A percentile compares a stretch with the other conserved stretches of the same genome.
Evolutionary conservation across 2,797 vertebrate genomes (phyloP).

Genomic region (Clarias fuscus): DNA sequence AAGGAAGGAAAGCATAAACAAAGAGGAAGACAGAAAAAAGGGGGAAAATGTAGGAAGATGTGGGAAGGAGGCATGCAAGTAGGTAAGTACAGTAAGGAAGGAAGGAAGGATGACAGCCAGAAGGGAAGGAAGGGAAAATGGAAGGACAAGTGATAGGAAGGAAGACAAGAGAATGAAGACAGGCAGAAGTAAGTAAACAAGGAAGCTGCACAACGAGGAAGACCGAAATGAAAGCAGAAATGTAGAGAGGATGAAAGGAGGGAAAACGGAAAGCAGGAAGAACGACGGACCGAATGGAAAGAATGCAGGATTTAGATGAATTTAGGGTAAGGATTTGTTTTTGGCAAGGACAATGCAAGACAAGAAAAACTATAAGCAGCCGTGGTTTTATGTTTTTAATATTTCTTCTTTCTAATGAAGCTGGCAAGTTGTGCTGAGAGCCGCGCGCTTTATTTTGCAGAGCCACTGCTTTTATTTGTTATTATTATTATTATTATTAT

Average conservation of each 20-base stretch:
- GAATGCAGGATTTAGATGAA: neutral
- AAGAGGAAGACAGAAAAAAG: neutral
- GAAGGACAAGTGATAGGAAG: neutral
- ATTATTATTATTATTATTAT: neutral
- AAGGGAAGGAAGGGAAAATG: neutral
- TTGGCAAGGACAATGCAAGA: too few species aligned
- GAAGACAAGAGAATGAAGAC: neutral
- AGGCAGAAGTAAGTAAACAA: neutral
- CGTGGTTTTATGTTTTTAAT: neutral
- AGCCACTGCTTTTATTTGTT: neutral
- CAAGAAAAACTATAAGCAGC: neutral
- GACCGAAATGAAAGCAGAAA: too few species aligned
- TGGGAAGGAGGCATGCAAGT: too few species aligned
- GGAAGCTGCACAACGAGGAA: neutral
- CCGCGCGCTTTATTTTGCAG: neutral
- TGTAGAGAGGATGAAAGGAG: neutral
- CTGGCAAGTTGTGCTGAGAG: neutral
- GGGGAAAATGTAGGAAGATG: neutral
- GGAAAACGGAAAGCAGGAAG: neutral
- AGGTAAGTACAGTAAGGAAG: neutral
- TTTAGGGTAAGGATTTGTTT: neutral
- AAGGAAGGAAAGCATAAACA: neutral
- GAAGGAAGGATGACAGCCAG: neutral
- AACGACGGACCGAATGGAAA: neutral
- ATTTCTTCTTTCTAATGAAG: neutral